Evolutionary conservation across 2,888 invertebrate genomes (phyloP).

Genomic region (Selenia dentaria): DNA sequence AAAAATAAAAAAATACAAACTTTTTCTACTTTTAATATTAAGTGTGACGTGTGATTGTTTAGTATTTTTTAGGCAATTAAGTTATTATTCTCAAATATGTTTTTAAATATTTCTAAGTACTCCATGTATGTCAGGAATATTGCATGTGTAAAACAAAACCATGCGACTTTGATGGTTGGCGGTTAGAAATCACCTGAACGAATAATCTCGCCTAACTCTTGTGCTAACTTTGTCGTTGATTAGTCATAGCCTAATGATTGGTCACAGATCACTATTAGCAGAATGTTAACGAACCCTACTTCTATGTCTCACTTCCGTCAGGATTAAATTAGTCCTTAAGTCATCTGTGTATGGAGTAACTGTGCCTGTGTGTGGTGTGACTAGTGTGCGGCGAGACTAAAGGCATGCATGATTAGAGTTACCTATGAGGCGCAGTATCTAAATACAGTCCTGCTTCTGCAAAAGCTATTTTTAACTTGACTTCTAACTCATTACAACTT

Average conservation of each 20-base stretch:
- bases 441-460: no score
- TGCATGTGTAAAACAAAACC: no score
- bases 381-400: conserved; percentile 8
- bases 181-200: no score
- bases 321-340: conserved; percentile 37
- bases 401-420: background rate
- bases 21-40: no score
- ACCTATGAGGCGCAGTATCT: background rate
- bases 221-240: conserved; percentile 20
- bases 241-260: conserved; percentile 34
- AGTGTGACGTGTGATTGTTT: no score
- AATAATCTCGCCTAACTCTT: conserved; percentile 16
- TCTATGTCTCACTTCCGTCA: conserved; percentile 38
- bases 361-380: background rate
- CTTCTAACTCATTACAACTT: background rate
- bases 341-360: conserved; percentile 7
- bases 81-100: no score
- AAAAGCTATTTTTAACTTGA: background rate
- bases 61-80: no score
- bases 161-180: no score
- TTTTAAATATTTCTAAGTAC: no score
- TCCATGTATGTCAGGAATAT: no score
- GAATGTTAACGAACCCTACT: conserved; percentile 38
- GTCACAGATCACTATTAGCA: conserved; percentile 43
- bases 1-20: no score